Percentiles rank a stretch among this genome's conserved stretches.
phyloP scores from a whole-genome alignment of 2,113 vertebrate species.

The Parus major region DNA sequence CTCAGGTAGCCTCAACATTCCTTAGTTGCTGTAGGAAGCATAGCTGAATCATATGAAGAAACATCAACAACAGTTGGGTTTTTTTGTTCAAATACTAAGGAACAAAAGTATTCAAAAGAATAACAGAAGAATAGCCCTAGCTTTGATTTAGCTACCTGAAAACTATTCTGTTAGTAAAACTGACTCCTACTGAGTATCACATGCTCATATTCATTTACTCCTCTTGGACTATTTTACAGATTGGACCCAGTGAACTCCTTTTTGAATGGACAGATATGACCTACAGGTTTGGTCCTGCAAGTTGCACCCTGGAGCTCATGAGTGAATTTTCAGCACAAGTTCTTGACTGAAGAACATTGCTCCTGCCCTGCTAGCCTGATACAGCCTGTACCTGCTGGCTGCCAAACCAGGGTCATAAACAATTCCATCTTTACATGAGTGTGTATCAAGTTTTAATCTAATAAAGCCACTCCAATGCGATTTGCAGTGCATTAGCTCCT shows the following conservation, averaged over 20 bases:
- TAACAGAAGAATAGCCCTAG: neutral
- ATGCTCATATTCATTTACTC: neutral
- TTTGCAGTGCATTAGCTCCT: neutral
- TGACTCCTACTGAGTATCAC: neutral
- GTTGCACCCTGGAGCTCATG: neutral
- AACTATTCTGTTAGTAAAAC: neutral
- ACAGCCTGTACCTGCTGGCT: neutral
- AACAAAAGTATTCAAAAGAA: neutral
- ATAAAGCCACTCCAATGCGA: neutral
- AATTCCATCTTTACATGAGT: neutral
- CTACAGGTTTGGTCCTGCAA: neutral
- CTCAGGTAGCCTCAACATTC: neutral
- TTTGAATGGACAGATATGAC: neutral
- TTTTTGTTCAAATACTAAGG: constrained; percentile 20
- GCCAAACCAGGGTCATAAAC: neutral
- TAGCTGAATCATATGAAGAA: neutral
- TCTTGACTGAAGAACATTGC: neutral
- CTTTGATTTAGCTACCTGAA: constrained; percentile 14
- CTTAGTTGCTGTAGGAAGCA: neutral
- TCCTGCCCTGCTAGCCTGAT: neutral
- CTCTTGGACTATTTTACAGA: neutral
- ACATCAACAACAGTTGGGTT: neutral
- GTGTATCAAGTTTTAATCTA: neutral
- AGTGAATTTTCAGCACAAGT: neutral
- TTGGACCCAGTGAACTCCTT: neutral